Base-by-base conservation (phyloP, 2,888 invertebrate genomes). In the Drosophila borealis region DNA sequence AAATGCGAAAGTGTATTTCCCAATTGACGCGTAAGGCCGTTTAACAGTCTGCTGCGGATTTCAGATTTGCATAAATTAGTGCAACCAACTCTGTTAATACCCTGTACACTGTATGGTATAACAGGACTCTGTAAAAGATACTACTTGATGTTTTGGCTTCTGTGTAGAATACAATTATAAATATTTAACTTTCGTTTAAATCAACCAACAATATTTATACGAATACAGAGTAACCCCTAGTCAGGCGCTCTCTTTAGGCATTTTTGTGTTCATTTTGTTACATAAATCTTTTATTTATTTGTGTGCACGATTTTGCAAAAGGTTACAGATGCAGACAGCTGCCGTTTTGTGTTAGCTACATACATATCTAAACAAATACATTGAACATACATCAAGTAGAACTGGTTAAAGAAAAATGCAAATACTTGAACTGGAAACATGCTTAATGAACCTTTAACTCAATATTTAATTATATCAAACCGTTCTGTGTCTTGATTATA, bases 1-100 rank as follows among this genome's bases (percentile, higher is more conserved):
- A 66, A 66, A 48, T 66, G 57, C 59, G 66, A 71, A 65, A 60
- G 62, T 61, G 37, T 54, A 72, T 76, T 79, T 57, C 49, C 72
- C 68, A 78, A 74, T 88, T 83, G 88, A 79, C 79, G 82, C 83
- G 72, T 82, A 55, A 83, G 86, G 83, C 66, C 82, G 74, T 83
- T 88, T 62, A 86, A 82, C 80, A 86, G 86, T 85, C 83, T 85
- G 72, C 54, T 70, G 67, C 76, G 69, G 76, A 88, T 62, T 72
- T 72, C 60, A 59, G 44, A 72, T 78, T 78, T 67, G 63, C 72
- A 85, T 88, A 63, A 79, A 72, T 85, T 54, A 67, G 56, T 78
- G 51, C 59, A 17, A 17, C 17, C 17, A 17, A 64, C 39, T 33
- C 29, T 10, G 17, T 29, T 29, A 17, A 53, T 53, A 53, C 53